Conservation (phyloP, 2,888 invertebrate genomes). For the Brachypterus glaber region DNA sequence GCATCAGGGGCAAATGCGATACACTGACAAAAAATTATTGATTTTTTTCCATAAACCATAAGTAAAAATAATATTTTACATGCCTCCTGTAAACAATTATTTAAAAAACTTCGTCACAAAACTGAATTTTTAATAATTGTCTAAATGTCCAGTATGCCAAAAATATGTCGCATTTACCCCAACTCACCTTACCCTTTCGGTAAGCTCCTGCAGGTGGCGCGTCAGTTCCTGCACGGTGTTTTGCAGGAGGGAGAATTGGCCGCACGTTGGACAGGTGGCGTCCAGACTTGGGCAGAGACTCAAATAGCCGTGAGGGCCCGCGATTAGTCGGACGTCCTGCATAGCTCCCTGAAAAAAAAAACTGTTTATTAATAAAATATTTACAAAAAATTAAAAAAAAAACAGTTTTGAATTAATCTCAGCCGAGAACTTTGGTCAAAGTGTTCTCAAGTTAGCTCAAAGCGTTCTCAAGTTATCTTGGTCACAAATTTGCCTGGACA, state of each 20-base stretch:
- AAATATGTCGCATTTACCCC: conserved; percentile 50
- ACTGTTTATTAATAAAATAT: too few species aligned
- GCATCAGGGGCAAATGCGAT: too few species aligned
- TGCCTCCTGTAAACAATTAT: too few species aligned
- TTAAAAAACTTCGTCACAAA: too few species aligned
- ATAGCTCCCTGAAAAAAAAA: conserved; percentile 61
- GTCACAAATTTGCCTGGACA: too few species aligned
- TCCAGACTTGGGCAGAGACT: conserved; percentile 79
- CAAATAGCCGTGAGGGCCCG: conserved; percentile 77
- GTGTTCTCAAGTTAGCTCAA: too few species aligned
- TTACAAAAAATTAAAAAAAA: too few species aligned
- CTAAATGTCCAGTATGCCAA: conserved; percentile 24
- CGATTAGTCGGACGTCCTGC: conserved; percentile 78
- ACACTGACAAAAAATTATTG: too few species aligned
- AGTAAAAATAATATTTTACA: too few species aligned
- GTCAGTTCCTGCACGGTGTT: conserved; percentile 73
- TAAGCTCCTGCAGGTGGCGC: conserved; percentile 70
- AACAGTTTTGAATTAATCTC: conserved; percentile 1
- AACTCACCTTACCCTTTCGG: conserved; percentile 61
- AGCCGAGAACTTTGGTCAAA: too few species aligned
- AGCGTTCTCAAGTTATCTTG: too few species aligned
- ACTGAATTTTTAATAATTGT: conserved; percentile 15
- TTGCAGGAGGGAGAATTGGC: conserved; percentile 77
- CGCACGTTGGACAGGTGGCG: conserved; percentile 83
- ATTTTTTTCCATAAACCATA: too few species aligned